Evolutionary conservation across 2,888 invertebrate genomes (phyloP).

Genomic region (Hermaeophaga mercurialis): DNA sequence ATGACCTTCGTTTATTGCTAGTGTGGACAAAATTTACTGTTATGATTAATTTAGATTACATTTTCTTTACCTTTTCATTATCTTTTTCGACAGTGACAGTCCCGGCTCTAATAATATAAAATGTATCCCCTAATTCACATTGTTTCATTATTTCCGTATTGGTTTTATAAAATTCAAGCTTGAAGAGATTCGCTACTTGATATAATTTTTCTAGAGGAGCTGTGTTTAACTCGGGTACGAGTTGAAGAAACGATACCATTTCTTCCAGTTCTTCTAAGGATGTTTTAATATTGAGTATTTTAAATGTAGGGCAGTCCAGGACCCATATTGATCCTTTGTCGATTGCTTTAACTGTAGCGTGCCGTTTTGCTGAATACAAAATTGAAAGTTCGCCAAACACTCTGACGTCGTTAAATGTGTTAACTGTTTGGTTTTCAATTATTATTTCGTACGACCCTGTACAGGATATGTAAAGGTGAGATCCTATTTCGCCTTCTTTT

Average conservation of each 20-base stretch:
- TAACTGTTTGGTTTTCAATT: constrained; percentile 55
- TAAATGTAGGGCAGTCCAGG: constrained; percentile 83
- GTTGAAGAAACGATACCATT: constrained; percentile 80
- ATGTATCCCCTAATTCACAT: constrained; percentile 85
- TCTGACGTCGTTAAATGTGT: constrained; percentile 76
- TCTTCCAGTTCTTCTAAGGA: constrained; percentile 85
- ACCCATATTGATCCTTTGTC: constrained; percentile 86
- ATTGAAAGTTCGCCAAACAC: constrained; percentile 81
- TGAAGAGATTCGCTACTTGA: constrained; percentile 85
- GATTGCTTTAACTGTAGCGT: constrained; percentile 84
- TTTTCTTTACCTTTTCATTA: constrained; percentile 45
- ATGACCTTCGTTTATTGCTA: no score
- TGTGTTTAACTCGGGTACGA: constrained; percentile 78
- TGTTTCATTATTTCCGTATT: constrained; percentile 80
- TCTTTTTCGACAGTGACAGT: constrained; percentile 75
- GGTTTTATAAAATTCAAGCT: constrained; percentile 82
- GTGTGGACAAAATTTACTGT: not conserved
- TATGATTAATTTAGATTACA: constrained; percentile 42
- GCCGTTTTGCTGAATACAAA: constrained; percentile 76
- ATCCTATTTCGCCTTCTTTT: constrained; percentile 59
- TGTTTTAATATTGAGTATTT: constrained; percentile 85
- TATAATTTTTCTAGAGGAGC: constrained; percentile 72
- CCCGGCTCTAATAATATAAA: constrained; percentile 87
- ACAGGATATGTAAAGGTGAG: constrained; percentile 84
- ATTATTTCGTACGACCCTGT: constrained; percentile 86